These are phyloP conservation scores for Cephus sareptanus DNA, from an alignment of 2,888 invertebrate species.

Conservation along the genomic window DNA sequence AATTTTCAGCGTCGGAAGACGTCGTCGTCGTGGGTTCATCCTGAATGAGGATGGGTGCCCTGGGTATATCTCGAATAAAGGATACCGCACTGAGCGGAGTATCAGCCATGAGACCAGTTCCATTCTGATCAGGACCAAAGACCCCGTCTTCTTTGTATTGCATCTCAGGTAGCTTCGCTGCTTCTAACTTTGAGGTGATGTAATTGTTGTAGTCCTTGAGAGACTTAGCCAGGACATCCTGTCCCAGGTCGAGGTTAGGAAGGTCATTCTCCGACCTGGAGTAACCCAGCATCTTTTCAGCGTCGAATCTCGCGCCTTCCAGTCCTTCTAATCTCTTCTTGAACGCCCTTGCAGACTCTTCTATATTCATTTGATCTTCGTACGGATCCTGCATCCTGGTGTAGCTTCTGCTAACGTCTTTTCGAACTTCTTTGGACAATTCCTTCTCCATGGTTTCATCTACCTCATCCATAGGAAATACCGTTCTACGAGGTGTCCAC, in stretches of 20 bases:
- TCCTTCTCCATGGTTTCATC: slow-evolving; percentile 50
- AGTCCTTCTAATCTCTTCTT: neutral
- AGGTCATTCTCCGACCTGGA: slow-evolving; percentile 52
- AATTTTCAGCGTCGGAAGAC: slow-evolving; percentile 18
- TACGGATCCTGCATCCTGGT: neutral
- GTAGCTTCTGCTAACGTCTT: slow-evolving; percentile 41
- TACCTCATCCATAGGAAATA: neutral
- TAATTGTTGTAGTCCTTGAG: slow-evolving; percentile 56
- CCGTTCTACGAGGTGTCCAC: neutral
- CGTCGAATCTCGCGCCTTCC: slow-evolving; percentile 37
- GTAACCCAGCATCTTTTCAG: slow-evolving; percentile 56
- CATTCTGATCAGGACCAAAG: neutral
- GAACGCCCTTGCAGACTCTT: neutral
- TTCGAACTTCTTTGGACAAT: slow-evolving; percentile 52
- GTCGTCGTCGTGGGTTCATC: neutral
- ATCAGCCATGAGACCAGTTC: neutral
- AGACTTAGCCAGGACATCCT: slow-evolving; percentile 53
- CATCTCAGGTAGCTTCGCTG: neutral
- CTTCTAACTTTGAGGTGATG: slow-evolving; percentile 38
- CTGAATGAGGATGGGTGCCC: neutral
- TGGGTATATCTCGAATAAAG: neutral
- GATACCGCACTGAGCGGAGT: neutral
- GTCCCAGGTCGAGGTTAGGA: slow-evolving; percentile 56
- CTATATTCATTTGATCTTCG: neutral
- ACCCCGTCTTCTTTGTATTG: neutral